Evolutionary conservation across 2,797 vertebrate genomes (phyloP).

Genomic region (Varecia variegata): DNA sequence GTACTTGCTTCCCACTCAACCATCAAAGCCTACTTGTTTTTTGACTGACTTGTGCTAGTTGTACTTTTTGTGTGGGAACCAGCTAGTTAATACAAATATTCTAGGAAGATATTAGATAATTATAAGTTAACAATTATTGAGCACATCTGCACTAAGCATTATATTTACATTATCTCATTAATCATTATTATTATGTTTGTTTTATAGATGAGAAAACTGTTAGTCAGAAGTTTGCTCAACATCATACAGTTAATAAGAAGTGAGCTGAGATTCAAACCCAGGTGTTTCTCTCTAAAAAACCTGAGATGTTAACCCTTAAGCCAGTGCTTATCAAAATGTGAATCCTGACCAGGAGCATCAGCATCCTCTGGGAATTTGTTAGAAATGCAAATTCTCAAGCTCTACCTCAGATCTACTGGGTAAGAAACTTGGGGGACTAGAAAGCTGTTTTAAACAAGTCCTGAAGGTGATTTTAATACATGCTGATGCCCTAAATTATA

Average conservation of each 20-base stretch:
- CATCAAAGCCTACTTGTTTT: not conserved
- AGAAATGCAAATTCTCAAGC: not conserved
- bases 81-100: not conserved
- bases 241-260: not conserved
- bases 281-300: not conserved
- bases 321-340: not conserved
- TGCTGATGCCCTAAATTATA: not conserved
- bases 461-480: not conserved
- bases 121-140: not conserved
- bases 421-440: not conserved
- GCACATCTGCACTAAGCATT: not conserved
- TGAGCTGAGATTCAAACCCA: not conserved
- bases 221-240: not conserved
- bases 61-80: not conserved
- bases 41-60: not conserved
- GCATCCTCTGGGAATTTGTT: not conserved
- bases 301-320: not conserved
- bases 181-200: not conserved
- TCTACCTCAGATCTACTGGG: not conserved
- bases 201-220: not conserved
- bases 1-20: not conserved
- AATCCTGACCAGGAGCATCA: not conserved
- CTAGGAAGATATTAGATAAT: not conserved
- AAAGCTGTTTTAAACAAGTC: not conserved
- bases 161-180: not conserved